Percentiles rank a stretch among this genome's conserved stretches.
Conservation (phyloP, 2,113 vertebrate species). For the Urocitellus parryii region DNA sequence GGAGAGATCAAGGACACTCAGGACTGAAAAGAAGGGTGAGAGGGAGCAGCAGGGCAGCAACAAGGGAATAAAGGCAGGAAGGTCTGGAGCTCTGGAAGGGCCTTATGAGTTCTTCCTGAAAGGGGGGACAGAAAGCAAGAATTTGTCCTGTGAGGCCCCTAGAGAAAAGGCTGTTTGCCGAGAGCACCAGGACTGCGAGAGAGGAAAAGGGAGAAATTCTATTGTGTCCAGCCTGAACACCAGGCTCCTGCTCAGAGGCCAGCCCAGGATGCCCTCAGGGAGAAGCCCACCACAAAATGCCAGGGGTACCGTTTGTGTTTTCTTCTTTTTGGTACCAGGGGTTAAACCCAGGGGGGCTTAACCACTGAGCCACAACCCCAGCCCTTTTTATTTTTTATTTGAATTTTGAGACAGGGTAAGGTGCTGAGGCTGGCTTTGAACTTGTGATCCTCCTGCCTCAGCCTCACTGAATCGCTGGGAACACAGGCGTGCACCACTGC, state of each 20-base stretch:
- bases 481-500: too few relatives aligned
- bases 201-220: not conserved
- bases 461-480: too few relatives aligned
- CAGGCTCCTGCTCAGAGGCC: not conserved
- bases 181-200: not conserved
- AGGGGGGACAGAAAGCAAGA: rapidly evolving
- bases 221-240: not conserved
- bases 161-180: not conserved
- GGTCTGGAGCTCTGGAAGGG: not conserved
- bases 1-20: not conserved
- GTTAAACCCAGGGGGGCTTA: too few relatives aligned
- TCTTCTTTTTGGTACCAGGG: too few relatives aligned
- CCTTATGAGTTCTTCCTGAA: not conserved
- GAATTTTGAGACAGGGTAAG: too few relatives aligned
- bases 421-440: too few relatives aligned
- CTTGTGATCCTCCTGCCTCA: too few relatives aligned
- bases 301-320: too few relatives aligned
- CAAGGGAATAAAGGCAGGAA: not conserved
- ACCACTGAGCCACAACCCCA: too few relatives aligned
- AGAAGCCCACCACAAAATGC: not conserved
- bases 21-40: not conserved
- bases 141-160: rapidly evolving
- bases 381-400: too few relatives aligned
- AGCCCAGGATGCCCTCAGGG: not conserved
- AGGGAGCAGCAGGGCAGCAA: too few relatives aligned